Evolutionary conservation across 2,797 vertebrate species (phyloP).

Genomic region (Halcyon leucocephala): DNA sequence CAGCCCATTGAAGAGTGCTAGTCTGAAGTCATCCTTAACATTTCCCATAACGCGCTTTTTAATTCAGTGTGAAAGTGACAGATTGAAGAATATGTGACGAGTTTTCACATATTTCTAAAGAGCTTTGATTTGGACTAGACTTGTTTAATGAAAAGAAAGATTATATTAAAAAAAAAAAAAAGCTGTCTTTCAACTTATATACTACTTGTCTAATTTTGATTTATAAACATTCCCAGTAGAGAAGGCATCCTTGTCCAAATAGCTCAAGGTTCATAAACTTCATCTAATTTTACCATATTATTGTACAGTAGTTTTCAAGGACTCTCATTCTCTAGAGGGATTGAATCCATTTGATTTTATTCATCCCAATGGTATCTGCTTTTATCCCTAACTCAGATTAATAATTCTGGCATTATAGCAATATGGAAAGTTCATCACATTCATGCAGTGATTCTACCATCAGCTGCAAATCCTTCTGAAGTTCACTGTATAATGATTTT

Average conservation of each 20-base stretch:
- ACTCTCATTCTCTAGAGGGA: conserved; percentile 27
- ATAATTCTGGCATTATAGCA: conserved; percentile 32
- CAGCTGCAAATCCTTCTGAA: conserved; percentile 59
- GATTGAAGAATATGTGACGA: neutral
- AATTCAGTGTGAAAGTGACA: neutral
- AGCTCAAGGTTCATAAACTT: conserved; percentile 61
- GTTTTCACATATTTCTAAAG: conserved; percentile 21
- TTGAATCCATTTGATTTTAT: conserved; percentile 58
- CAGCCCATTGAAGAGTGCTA: neutral
- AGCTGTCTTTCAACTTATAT: conserved; percentile 8
- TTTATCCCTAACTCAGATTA: conserved; percentile 39
- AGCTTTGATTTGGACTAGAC: conserved; percentile 10
- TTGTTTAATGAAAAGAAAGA: conserved; percentile 13
- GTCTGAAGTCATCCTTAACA: neutral
- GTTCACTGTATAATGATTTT: conserved; percentile 48
- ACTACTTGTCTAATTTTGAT: conserved; percentile 49
- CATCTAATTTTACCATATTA: conserved; percentile 47
- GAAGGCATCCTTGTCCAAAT: conserved; percentile 53
- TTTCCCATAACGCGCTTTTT: neutral
- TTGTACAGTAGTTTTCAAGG: conserved; percentile 68
- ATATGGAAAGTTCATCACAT: conserved; percentile 66
- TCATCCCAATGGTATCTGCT: conserved; percentile 51
- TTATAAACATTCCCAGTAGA: conserved; percentile 48
- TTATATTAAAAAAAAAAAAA: neutral
- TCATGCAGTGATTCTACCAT: conserved; percentile 36